Percentiles rank a stretch among this genome's conserved stretches.
Conservation (phyloP, 2,888 invertebrate genomes). For the Lapara coniferarum region DNA sequence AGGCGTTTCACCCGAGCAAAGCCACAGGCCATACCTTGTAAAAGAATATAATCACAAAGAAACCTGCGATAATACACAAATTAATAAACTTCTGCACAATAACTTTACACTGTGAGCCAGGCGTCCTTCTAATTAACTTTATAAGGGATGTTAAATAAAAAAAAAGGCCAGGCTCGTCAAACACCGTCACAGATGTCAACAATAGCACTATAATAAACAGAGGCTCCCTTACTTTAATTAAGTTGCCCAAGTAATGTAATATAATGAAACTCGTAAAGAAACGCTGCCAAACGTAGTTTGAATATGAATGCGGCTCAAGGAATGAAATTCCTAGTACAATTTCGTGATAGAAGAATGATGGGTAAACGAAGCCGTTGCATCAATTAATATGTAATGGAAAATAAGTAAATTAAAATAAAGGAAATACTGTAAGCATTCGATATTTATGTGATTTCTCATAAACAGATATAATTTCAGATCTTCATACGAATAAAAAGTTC, state of each 20-base stretch:
- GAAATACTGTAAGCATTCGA: too few species aligned
- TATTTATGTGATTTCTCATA: too few species aligned
- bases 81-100: neutral
- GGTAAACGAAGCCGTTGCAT: neutral
- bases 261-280: constrained; percentile 57
- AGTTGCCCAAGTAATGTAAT: constrained; percentile 51
- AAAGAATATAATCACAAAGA: too few species aligned
- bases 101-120: neutral
- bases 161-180: constrained; percentile 17
- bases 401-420: neutral
- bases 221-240: constrained; percentile 59
- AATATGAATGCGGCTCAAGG: constrained; percentile 43
- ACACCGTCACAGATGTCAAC: constrained; percentile 52
- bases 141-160: constrained; percentile 21
- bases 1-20: too few species aligned
- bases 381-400: neutral
- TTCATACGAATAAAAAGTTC: too few species aligned
- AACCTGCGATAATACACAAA: too few species aligned
- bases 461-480: too few species aligned
- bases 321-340: constrained; percentile 26
- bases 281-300: constrained; percentile 43
- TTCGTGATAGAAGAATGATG: neutral
- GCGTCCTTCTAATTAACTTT: constrained; percentile 17
- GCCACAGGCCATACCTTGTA: too few species aligned
- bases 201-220: constrained; percentile 48